A percentile compares a stretch with the other conserved stretches of the same genome.
phyloP scores from a whole-genome alignment of 2,797 vertebrate species.

The Cheirogaleus major region DNA sequence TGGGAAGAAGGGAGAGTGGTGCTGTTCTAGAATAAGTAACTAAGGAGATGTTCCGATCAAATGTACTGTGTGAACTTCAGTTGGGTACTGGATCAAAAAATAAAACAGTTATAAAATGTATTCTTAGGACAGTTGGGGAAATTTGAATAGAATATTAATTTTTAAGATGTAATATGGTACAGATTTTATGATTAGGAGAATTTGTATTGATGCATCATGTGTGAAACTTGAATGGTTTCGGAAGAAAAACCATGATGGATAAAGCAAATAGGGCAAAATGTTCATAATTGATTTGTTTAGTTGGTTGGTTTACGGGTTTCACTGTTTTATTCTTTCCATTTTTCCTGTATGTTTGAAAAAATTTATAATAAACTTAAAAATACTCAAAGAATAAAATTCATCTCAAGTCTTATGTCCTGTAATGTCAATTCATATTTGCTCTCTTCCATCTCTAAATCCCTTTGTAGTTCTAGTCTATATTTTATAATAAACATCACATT shows the following conservation, averaged over 20 bases:
- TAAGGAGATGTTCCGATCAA: not conserved
- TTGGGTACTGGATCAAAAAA: not conserved
- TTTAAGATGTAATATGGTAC: not conserved
- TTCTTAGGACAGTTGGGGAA: not conserved
- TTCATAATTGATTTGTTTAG: not conserved
- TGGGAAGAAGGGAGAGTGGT: not conserved
- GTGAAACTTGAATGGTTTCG: conserved; percentile 2
- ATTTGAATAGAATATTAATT: not conserved
- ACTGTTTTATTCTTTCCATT: not conserved
- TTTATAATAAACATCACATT: not conserved
- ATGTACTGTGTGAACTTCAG: not conserved
- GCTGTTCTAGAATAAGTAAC: not conserved
- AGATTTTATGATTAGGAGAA: not conserved
- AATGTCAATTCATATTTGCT: not conserved
- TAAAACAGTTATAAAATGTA: not conserved
- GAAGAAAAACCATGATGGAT: not conserved
- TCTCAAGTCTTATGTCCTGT: not conserved
- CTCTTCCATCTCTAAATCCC: not conserved
- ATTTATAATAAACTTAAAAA: not conserved
- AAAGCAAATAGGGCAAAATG: not conserved
- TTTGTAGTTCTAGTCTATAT: conserved; percentile 14
- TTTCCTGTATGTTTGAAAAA: conserved; percentile 33
- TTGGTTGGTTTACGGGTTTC: not conserved
- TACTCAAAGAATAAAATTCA: conserved; percentile 23
- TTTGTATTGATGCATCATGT: not conserved